A percentile compares a stretch with the other conserved stretches of the same genome.
Evolutionary conservation across 2,888 invertebrate species (phyloP).

Genomic region (Beris morrisii): DNA sequence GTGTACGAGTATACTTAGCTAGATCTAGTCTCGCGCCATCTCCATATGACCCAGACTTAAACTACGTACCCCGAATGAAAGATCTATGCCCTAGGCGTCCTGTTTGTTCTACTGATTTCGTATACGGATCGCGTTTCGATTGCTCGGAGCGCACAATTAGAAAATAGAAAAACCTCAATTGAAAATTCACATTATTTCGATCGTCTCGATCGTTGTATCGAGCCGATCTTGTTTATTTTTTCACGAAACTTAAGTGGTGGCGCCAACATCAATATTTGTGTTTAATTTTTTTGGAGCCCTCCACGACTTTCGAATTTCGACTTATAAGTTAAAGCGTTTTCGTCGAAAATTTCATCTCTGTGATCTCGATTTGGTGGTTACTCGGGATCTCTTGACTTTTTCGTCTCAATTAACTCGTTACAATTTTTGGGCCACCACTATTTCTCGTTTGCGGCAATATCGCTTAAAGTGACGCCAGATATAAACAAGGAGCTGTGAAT

Average conservation of each 20-base stretch:
- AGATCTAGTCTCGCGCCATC: neutral
- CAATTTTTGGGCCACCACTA: neutral
- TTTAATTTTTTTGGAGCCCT: slow-evolving; percentile 27
- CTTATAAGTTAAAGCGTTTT: neutral
- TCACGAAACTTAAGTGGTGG: slow-evolving; percentile 34
- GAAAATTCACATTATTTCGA: slow-evolving; percentile 21
- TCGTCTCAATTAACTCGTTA: slow-evolving; percentile 3
- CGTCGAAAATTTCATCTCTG: slow-evolving; percentile 5
- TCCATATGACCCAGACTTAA: slow-evolving; percentile 15
- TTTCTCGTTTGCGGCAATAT: slow-evolving; percentile 21
- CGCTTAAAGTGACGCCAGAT: slow-evolving; percentile 29
- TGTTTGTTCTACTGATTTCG: neutral
- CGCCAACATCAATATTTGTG: slow-evolving; percentile 31
- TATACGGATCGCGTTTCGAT: neutral
- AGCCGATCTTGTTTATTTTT: slow-evolving; percentile 34
- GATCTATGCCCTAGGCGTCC: slow-evolving; percentile 18
- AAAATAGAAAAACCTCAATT: slow-evolving; percentile 17
- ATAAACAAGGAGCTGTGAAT: slow-evolving; percentile 30
- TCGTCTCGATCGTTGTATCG: neutral
- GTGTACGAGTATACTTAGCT: neutral
- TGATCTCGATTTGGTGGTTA: slow-evolving; percentile 15
- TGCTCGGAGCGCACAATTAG: slow-evolving; percentile 20
- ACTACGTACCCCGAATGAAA: slow-evolving; percentile 18
- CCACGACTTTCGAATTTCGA: neutral
- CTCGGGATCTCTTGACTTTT: slow-evolving; percentile 4